Base-by-base conservation (phyloP, 2,888 invertebrate genomes). In the Eudasyphora cyanicolor region DNA sequence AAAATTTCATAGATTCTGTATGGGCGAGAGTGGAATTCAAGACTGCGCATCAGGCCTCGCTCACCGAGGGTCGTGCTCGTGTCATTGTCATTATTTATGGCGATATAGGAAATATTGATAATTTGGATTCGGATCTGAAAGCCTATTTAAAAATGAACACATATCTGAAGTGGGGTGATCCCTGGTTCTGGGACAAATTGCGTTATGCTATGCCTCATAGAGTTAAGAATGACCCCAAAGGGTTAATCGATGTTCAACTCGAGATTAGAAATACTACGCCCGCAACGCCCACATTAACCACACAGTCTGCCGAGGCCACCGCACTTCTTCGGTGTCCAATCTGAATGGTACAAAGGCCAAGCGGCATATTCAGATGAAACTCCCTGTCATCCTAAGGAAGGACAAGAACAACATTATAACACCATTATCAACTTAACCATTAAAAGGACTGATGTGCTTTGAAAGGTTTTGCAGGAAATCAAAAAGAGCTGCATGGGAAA, bases 141-240 rank as follows among this genome's bases (percentile, higher is more conserved):
- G 93, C 95, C 0, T 96, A 96, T 89, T 92, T 97, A 6, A 93
- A 93, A 82, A 95, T 94, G 91, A 96, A 96, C 89, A 97, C 97
- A 0, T 97, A 97, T 89, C 93, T 97, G 35, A 95, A 95, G 88
- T 96, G 96, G 96, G 96, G 95, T 12, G 96, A 97, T 89, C 95
- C 95, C 8, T 95, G 95, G 94, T 97, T 97, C 92, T 97, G 96
- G 97, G 93, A 95, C 77, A 96, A 95, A 89, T 92, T 97, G 74
- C 93, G 94, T 42, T 96, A 95, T 89, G 96, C 96, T 0, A 92
- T 96, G 88, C 96, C 95, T 0, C 95, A 95, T 91, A 92, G 93
- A 2, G 89, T 91, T 0, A 87, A 87, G 12, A 77, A 85, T 10
- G 76, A 86, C 5, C 54, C 69, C 8, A 92, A 91, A 77, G 90